Evolutionary conservation across 2,888 invertebrate genomes (phyloP).

Genomic region (Noctua comes): DNA sequence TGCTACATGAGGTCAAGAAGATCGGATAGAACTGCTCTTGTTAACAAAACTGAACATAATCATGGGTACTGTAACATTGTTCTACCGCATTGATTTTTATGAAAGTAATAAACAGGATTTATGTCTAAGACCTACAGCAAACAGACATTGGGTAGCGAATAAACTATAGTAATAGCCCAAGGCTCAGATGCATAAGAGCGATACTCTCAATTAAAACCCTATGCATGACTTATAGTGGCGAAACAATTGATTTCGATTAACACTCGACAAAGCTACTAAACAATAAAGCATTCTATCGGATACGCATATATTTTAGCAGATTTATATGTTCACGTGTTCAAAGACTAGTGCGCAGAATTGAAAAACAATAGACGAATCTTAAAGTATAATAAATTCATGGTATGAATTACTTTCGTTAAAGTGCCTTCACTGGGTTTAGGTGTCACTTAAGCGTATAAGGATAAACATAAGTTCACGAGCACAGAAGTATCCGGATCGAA

Average conservation of each 20-base stretch:
- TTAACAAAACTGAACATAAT: neutral
- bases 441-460: conserved; percentile 22
- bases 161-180: conserved; percentile 75
- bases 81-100: conserved; percentile 30
- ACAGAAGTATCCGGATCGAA: conserved; percentile 6
- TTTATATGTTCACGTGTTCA: conserved; percentile 65
- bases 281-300: conserved; percentile 80
- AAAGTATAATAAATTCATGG: conserved; percentile 31
- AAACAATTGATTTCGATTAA: conserved; percentile 89
- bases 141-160: conserved; percentile 60
- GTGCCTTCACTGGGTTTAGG: conserved; percentile 21
- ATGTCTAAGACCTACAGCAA: conserved; percentile 51
- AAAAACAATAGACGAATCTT: conserved; percentile 32
- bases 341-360: conserved; percentile 59
- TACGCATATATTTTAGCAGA: conserved; percentile 64
- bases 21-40: too few relatives aligned
- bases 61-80: conserved; percentile 1
- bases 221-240: conserved; percentile 83
- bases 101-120: conserved; percentile 42
- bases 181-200: conserved; percentile 79
- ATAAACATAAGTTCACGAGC: conserved; percentile 17
- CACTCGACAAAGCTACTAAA: conserved; percentile 85
- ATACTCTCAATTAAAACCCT: conserved; percentile 86
- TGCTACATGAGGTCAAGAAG: neutral
- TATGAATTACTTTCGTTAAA: conserved; percentile 27